Conservation (phyloP, 2,888 invertebrate species). For the Volucella inanis region DNA sequence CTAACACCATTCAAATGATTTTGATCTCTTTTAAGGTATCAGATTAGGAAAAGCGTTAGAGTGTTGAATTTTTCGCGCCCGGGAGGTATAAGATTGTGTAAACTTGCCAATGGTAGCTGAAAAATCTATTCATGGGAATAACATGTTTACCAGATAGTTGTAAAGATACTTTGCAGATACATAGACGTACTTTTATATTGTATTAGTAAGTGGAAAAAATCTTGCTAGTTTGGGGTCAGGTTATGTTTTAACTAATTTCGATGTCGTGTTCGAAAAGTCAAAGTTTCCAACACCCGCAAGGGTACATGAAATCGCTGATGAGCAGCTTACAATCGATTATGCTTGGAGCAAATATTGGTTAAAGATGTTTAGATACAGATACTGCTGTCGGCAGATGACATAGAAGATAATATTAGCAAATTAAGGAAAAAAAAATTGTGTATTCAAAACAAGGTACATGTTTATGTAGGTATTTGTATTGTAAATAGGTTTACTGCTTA, state of each 20-base stretch:
- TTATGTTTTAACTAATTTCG: conserved; percentile 53
- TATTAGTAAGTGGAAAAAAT: conserved; percentile 13
- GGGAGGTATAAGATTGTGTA: conserved; percentile 8
- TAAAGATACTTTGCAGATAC: neutral
- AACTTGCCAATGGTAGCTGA: neutral
- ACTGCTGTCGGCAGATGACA: conserved; percentile 1
- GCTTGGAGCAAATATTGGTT: conserved; percentile 17
- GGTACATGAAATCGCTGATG: conserved; percentile 22
- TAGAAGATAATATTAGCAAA: neutral
- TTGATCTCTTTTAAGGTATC: conserved; percentile 53
- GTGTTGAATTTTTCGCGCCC: conserved; percentile 58
- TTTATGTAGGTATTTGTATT: too few relatives aligned
- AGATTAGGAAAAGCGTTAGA: conserved; percentile 59
- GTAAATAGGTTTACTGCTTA: too few relatives aligned
- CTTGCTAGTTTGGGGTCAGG: conserved; percentile 32
- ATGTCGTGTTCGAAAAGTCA: conserved; percentile 54
- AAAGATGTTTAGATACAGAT: conserved; percentile 22
- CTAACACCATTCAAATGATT: conserved; percentile 51
- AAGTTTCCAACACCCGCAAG: conserved; percentile 35
- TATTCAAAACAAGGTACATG: too few relatives aligned
- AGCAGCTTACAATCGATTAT: conserved; percentile 17
- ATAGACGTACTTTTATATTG: neutral
- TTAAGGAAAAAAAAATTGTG: neutral
- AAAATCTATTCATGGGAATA: conserved; percentile 19
- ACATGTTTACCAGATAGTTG: conserved; percentile 28